Evolutionary conservation across 2,113 vertebrate genomes (phyloP).

Genomic region (Lophura nycthemera): DNA sequence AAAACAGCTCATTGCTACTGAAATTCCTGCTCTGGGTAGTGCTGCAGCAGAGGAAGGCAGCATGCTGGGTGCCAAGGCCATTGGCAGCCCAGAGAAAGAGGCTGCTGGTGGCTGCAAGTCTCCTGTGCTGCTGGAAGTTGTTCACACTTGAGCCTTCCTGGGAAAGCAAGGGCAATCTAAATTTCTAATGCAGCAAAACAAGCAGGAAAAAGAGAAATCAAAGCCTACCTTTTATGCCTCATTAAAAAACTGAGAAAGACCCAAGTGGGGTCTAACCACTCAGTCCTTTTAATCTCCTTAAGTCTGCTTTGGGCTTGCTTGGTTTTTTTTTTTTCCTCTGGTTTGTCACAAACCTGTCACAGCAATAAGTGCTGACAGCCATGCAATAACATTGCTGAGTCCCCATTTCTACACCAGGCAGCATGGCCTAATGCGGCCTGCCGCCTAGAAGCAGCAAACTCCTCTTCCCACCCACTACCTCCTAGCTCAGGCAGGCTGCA

Average conservation of each 20-base stretch:
- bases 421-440: neutral
- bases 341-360: neutral
- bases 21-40: fast-evolving
- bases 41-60: fast-evolving
- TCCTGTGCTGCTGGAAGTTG: neutral
- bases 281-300: slow-evolving; percentile 29
- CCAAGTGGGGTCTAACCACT: neutral
- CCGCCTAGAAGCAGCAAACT: neutral
- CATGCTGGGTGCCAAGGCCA: fast-evolving
- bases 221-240: neutral
- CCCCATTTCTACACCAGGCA: neutral
- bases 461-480: neutral
- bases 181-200: slow-evolving; percentile 1
- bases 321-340: fast-evolving
- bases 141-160: neutral
- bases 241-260: slow-evolving; percentile 7
- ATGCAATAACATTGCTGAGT: neutral
- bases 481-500: neutral
- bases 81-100: neutral
- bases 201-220: neutral
- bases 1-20: neutral
- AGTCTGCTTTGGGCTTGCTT: neutral
- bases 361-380: neutral
- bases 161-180: neutral
- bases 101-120: neutral